Base-by-base conservation (phyloP, 2,888 invertebrate species). In the Trypoxylon attenuatum region DNA sequence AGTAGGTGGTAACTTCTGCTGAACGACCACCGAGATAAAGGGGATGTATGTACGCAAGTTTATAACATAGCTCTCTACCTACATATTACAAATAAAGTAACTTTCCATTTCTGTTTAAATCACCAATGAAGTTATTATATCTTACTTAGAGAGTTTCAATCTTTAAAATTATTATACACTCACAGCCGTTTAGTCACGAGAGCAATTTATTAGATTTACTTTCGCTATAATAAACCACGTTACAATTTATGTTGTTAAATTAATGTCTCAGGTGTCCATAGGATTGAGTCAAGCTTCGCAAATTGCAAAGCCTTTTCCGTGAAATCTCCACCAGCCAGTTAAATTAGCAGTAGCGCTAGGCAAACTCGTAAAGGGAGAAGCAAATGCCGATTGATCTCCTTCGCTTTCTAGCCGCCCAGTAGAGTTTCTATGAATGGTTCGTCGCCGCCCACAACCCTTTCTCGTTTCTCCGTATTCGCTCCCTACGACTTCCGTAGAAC, bases 401-500 rank as follows among this genome's bases (percentile, higher is more conserved):
- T 69, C 65, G 16, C 13, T 16, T 70, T 50, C 82, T 86, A 75
- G 15, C 50, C 22, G 55, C 85, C 81, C 81, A 84, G 71, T 86
- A 78, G 73, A 84, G 84, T 86, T 86, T 86, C 86, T 86, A 86
- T 82, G 86, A 86, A 81, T 86, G 86, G 82, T 85, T 79, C 80
- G 81, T 82, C 76, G 82, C 80, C 83, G 79, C 81, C 80, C 81
- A 80, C 82, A 84, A 83, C 82, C 82, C 82, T 82, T 83, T 80
- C 70, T 71, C 70, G 70, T 74, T 77, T 73, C 65, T 72, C 70
- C 59, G 52, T 54, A 25, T 69, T 69, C 53, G 57, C 55, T 59
- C 53, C 59, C 71, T 62, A 70, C 71, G 73, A 71, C 72, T 73
- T 63, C 52, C 49, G 57, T 16, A 23, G 47, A 50, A 54, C 18